Conservation (phyloP, 2,888 invertebrate species). For the Chaitophorus viminalis region DNA sequence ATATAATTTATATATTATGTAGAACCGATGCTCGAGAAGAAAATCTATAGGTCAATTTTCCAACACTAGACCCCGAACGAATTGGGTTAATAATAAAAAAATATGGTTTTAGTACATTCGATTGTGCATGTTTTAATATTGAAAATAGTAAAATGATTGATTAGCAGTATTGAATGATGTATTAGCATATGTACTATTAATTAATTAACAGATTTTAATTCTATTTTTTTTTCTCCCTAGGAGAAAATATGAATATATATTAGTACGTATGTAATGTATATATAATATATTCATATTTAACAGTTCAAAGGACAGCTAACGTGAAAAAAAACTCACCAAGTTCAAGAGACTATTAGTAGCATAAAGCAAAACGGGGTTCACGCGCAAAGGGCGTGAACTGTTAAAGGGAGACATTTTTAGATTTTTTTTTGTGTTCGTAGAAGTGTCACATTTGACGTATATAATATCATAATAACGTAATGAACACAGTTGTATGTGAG, state of each 20-base stretch:
- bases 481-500: neutral
- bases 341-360: conserved; percentile 17
- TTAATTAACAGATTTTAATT: conserved; percentile 35
- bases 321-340: neutral
- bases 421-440: neutral
- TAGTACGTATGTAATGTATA: no score
- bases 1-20: neutral
- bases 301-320: conserved; percentile 16
- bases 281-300: neutral
- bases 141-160: neutral
- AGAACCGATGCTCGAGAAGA: no score
- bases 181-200: neutral
- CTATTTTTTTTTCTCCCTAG: neutral
- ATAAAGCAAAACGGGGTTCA: neutral
- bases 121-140: neutral
- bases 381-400: neutral
- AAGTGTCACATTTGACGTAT: conserved; percentile 1
- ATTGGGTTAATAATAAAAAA: no score
- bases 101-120: no score
- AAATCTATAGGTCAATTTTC: no score
- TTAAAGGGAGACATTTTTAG: neutral
- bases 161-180: no score
- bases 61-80: no score
- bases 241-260: neutral
- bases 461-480: neutral